Conservation (phyloP, 2,888 invertebrate species). For the Melinaea marsaeus region DNA sequence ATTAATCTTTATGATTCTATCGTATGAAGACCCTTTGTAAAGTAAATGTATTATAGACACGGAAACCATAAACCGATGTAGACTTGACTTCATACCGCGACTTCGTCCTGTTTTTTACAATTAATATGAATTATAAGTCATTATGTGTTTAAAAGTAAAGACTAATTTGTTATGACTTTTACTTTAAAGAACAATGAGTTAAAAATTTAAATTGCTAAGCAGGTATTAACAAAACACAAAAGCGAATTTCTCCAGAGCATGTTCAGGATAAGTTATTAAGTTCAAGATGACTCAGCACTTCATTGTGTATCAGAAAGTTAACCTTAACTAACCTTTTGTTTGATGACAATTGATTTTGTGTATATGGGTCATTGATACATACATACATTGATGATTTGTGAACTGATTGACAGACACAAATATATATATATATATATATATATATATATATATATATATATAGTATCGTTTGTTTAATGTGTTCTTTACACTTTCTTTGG, state of each 20-base stretch:
- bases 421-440: too few relatives aligned
- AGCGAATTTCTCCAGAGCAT: slow-evolving; percentile 36
- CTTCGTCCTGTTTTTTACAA: too few relatives aligned
- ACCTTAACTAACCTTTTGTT: slow-evolving; percentile 43
- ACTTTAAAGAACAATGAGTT: slow-evolving; percentile 19
- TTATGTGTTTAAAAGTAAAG: neutral
- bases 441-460: too few relatives aligned
- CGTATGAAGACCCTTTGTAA: too few relatives aligned
- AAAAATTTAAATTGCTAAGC: slow-evolving; percentile 41
- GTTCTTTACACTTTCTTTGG: too few relatives aligned
- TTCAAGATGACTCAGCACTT: slow-evolving; percentile 54
- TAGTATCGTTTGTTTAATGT: too few relatives aligned
- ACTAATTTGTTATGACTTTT: neutral
- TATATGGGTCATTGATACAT: too few relatives aligned
- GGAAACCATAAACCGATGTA: too few relatives aligned
- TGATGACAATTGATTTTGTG: neutral
- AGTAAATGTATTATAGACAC: too few relatives aligned
- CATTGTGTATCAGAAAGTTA: slow-evolving; percentile 53
- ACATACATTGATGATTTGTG: slow-evolving; percentile 1
- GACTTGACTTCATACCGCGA: too few relatives aligned
- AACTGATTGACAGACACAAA: neutral
- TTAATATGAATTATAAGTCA: too few relatives aligned
- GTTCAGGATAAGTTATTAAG: slow-evolving; percentile 39
- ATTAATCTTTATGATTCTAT: too few relatives aligned
- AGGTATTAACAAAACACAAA: slow-evolving; percentile 37